These are phyloP conservation scores for Planococcus citri DNA, from an alignment of 1,140 invertebrate species.

Conservation along the genomic window DNA sequence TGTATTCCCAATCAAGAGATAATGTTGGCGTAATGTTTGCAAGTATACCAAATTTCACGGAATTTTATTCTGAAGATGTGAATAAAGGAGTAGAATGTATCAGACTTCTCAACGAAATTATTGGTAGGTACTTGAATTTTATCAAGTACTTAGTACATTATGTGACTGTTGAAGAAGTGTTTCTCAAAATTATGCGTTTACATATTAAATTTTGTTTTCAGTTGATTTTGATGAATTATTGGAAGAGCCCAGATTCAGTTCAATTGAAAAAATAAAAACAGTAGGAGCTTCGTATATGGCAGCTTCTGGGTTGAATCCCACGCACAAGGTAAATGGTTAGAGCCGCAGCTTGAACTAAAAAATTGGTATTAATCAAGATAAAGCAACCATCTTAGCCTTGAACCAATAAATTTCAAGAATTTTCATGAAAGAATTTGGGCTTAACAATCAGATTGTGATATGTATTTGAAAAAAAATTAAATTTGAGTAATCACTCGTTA, in stretches of 20 bases:
- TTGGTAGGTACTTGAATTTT: constrained; percentile 62
- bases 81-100: constrained; percentile 97
- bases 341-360: background rate
- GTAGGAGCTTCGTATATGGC: constrained; percentile 96
- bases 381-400: no score
- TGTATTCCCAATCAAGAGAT: constrained; percentile 86
- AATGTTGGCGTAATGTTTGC: constrained; percentile 95
- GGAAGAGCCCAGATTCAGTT: constrained; percentile 74
- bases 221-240: constrained; percentile 86
- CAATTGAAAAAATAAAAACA: constrained; percentile 98
- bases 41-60: constrained; percentile 95
- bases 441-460: no score
- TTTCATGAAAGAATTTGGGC: no score
- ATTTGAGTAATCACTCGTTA: no score
- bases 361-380: no score
- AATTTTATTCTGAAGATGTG: constrained; percentile 96
- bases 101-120: constrained; percentile 93
- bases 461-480: no score
- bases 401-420: no score
- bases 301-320: constrained; percentile 72
- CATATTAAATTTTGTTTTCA: constrained; percentile 33
- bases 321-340: constrained; percentile 24
- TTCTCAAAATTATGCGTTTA: background rate
- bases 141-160: background rate
- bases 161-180: background rate